These are phyloP conservation scores for Tor tambroides DNA, from an alignment of 2,113 vertebrate genomes.

Conservation along the genomic window DNA sequence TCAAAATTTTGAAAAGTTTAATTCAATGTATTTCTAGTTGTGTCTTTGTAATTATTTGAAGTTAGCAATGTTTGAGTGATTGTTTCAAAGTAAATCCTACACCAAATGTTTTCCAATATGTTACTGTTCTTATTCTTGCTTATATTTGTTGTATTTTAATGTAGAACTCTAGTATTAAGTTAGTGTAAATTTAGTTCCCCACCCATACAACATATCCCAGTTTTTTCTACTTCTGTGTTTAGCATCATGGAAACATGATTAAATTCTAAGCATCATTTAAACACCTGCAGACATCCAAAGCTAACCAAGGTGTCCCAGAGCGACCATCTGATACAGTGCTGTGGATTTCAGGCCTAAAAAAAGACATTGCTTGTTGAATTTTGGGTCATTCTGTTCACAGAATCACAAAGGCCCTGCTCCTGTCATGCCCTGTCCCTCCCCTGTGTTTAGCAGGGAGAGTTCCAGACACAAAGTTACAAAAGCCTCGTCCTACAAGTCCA, in stretches of 20 bases:
- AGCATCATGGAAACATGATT: background rate
- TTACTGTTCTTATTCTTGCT: no score
- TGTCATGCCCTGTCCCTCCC: constrained; percentile 14
- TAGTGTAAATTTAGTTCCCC: no score
- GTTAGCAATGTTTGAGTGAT: no score
- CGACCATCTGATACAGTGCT: background rate
- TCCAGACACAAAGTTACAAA: constrained; percentile 49
- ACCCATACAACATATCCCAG: background rate
- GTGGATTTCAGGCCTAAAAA: background rate
- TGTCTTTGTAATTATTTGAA: no score
- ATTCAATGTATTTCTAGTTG: no score
- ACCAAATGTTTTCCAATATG: no score
- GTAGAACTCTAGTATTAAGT: no score
- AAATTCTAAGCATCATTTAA: background rate
- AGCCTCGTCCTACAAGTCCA: constrained; percentile 47
- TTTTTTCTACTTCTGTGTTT: background rate
- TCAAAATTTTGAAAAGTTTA: no score
- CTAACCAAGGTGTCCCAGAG: background rate
- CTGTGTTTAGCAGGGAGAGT: background rate
- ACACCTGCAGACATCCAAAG: background rate
- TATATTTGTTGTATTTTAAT: no score
- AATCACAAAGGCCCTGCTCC: constrained; percentile 8
- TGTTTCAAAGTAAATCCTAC: no score
- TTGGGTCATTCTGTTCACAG: constrained; percentile 19
- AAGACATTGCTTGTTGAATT: background rate